Percentiles rank a stretch among this genome's conserved stretches.
These are phyloP conservation scores for Sturnira hondurensis DNA, from an alignment of 2,113 vertebrate species.

Conservation along the genomic window DNA sequence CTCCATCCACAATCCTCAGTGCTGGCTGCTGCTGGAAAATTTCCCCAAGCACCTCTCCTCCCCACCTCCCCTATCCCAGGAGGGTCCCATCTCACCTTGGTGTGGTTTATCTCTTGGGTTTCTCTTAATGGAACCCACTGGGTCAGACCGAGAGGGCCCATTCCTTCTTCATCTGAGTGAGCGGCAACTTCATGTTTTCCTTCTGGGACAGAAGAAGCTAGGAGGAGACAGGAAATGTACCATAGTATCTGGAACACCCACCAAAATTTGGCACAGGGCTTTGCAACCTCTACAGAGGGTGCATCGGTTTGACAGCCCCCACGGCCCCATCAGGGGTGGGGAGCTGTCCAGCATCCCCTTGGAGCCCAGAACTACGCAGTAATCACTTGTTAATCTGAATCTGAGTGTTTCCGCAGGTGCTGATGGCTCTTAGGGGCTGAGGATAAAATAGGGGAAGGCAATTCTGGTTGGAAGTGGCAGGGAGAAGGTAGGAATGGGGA, in stretches of 20 bases:
- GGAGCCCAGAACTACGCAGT: background rate
- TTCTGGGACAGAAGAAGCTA: constrained; percentile 33
- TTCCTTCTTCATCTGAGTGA: constrained; percentile 62
- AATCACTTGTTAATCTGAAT: background rate
- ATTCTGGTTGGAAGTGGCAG: background rate
- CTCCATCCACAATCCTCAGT: background rate
- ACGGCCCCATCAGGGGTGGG: background rate
- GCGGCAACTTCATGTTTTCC: constrained; percentile 49
- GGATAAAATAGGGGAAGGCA: background rate
- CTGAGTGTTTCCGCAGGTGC: background rate
- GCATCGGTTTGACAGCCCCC: background rate
- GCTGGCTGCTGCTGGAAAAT: background rate
- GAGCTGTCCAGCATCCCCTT: background rate
- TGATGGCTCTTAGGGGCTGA: background rate
- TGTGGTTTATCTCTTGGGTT: background rate
- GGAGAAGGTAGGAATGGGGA: background rate
- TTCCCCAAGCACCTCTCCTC: background rate
- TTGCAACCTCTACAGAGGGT: background rate
- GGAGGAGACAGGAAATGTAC: background rate
- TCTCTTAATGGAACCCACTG: constrained; percentile 69
- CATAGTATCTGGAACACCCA: background rate
- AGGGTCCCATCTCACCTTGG: constrained; percentile 11
- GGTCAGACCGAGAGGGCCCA: constrained; percentile 55
- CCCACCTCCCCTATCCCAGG: background rate
- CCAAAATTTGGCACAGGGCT: background rate